These are phyloP conservation scores for Eulithis testata DNA, from an alignment of 2,888 invertebrate species.

Conservation along the genomic window DNA sequence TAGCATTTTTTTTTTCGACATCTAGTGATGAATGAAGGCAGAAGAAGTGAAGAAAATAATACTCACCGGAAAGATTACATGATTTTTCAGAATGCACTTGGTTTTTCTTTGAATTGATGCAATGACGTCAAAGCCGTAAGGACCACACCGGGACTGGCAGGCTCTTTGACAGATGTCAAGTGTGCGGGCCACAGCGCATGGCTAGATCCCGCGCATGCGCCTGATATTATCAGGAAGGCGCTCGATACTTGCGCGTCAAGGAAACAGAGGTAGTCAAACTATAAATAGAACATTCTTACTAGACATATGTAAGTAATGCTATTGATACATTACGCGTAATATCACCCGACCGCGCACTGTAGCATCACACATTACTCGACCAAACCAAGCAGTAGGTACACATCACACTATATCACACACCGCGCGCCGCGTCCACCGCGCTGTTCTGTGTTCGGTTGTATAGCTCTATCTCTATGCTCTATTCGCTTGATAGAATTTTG, in stretches of 20 bases:
- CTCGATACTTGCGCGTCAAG: constrained; percentile 47
- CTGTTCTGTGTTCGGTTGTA: too few species aligned
- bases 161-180: constrained; percentile 74
- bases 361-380: too few species aligned
- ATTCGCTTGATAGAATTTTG: too few species aligned
- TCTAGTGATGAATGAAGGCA: background rate
- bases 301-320: too few species aligned
- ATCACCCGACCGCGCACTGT: too few species aligned
- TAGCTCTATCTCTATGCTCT: too few species aligned
- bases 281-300: constrained; percentile 10
- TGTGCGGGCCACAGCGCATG: constrained; percentile 52
- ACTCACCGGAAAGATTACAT: constrained; percentile 66
- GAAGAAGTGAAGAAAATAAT: background rate
- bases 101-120: constrained; percentile 46
- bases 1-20: too few species aligned
- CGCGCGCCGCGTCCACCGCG: too few species aligned
- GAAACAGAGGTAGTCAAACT: constrained; percentile 14
- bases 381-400: too few species aligned
- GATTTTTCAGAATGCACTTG: constrained; percentile 55
- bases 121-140: constrained; percentile 63
- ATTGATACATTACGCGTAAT: too few species aligned
- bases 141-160: constrained; percentile 46
- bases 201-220: constrained; percentile 60
- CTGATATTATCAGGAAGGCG: constrained; percentile 52
- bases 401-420: too few species aligned